Evolutionary conservation across 2,113 vertebrate species (phyloP), one percentile per base, ranked within the genome.

Genomic region (Myiozetetes cayanensis): DNA sequence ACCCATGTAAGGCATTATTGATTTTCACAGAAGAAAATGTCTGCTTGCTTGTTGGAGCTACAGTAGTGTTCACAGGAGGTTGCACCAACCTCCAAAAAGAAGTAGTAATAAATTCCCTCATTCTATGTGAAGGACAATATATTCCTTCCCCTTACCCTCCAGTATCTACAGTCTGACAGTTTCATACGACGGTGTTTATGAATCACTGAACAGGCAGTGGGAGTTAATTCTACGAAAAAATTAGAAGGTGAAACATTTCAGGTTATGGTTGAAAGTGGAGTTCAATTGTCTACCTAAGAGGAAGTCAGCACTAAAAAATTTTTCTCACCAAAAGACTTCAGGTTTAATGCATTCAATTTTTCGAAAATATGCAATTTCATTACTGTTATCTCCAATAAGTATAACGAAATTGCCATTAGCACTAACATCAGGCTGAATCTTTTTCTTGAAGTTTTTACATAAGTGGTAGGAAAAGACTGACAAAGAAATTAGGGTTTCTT

Each of bases 11-110:
- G 46, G 52, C 43, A 50, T 66, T 87, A 90, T 37, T 85, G 90
- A 96, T 92, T 96, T 94, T 89, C 77, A 93, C 46, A 71, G 25
- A 59, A 88, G 72, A 89, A 53, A 95, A 85, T 24, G 25, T 49
- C 79, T 92, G 25, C 73, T 82, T 90, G 67, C 67, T 85, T 90
- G 41, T 76, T 89, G 77, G 87, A 93, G 44, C 37, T 73, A 52
- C 39, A 44, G n/a, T 33, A 83, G 33, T 21, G 39, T 63, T 73
- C 67, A 39, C 58, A 35, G 73, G 49, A 92, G 74, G 30, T 56
- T 73, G 67, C 20, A 83, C 22, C 70, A 63, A 80, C n/a, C 79
- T 93, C 72, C 76, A 77, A 46, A 82, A 95, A 47, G 67, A 46
- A 74, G 31, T 21, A 72, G 30, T 87, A 78, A 89, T 53, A 56